A percentile compares a stretch with the other conserved stretches of the same genome.
These are phyloP conservation scores for Napeogenes inachia DNA, from an alignment of 2,888 invertebrate genomes.

Conservation along the genomic window DNA sequence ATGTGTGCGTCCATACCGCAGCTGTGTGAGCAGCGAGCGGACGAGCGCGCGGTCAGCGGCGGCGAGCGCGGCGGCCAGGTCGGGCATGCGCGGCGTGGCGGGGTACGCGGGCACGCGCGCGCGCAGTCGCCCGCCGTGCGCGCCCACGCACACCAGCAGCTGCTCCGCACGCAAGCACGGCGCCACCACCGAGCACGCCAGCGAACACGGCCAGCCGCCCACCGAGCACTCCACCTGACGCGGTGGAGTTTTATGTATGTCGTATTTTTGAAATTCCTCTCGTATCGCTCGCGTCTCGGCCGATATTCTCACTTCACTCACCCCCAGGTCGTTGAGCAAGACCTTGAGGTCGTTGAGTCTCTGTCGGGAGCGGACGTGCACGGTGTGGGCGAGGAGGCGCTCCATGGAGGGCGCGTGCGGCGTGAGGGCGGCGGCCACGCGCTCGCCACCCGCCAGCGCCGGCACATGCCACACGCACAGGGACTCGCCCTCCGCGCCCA, in stretches of 20 bases:
- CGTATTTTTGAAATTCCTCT: too few relatives aligned
- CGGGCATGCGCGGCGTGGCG: conserved; percentile 85
- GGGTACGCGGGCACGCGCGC: conserved; percentile 96
- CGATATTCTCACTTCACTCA: conserved; percentile 35
- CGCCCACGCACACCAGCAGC: conserved; percentile 94
- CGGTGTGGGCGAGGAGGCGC: conserved; percentile 94
- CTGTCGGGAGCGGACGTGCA: conserved; percentile 93
- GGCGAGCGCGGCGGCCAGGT: conserved; percentile 86
- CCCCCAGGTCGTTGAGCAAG: conserved; percentile 81
- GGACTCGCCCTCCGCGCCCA: conserved; percentile 85
- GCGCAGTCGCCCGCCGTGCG: conserved; percentile 93
- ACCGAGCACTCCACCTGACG: conserved; percentile 85
- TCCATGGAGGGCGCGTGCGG: conserved; percentile 97
- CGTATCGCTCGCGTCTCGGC: background rate
- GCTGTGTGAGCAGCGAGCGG: conserved; percentile 61
- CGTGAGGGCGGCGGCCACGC: conserved; percentile 84
- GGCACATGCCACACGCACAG: conserved; percentile 80
- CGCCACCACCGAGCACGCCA: conserved; percentile 91
- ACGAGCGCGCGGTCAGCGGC: conserved; percentile 47
- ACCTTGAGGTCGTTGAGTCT: conserved; percentile 89
- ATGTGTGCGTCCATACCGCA: conserved; percentile 58
- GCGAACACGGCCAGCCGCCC: conserved; percentile 92
- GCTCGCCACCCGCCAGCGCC: conserved; percentile 73
- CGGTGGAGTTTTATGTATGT: background rate
- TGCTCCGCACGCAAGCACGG: conserved; percentile 95